phyloP scores from a whole-genome alignment of 2,797 vertebrate species.

The Carapus acus region DNA sequence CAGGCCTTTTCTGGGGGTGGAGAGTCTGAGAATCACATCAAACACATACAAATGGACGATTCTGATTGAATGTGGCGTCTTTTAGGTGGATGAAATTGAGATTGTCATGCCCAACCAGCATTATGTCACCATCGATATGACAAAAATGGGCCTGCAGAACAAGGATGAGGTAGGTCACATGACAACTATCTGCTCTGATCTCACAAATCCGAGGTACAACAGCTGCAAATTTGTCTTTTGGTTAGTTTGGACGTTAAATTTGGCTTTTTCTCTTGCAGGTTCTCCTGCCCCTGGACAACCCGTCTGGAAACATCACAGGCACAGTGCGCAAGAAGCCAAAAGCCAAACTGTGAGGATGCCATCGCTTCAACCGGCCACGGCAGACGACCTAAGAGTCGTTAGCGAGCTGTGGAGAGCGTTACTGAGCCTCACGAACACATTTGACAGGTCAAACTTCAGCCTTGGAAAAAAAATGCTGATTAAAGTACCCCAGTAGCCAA shows the following conservation, averaged over 20 bases:
- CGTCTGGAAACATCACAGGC: conserved; percentile 88
- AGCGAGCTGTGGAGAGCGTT: background rate
- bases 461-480: background rate
- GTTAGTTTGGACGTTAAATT: background rate
- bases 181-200: too few relatives aligned
- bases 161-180: conserved; percentile 82
- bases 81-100: conserved; percentile 90
- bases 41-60: too few relatives aligned
- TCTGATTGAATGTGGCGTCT: conserved; percentile 28
- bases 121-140: conserved; percentile 88
- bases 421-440: background rate
- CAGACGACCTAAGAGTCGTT: background rate
- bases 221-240: background rate
- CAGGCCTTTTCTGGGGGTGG: too few relatives aligned
- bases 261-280: conserved; percentile 68
- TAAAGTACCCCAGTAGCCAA: background rate
- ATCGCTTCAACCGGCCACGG: background rate
- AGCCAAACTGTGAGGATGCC: conserved; percentile 58
- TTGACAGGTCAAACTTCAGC: background rate
- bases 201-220: too few relatives aligned
- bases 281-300: conserved; percentile 83
- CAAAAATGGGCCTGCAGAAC: conserved; percentile 85
- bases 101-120: conserved; percentile 88
- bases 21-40: too few relatives aligned
- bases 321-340: conserved; percentile 76